Evolutionary conservation across 1,140 invertebrate species (phyloP), one percentile per base, ranked within the genome.

Genomic region (Thalassaphorura encarpata): DNA sequence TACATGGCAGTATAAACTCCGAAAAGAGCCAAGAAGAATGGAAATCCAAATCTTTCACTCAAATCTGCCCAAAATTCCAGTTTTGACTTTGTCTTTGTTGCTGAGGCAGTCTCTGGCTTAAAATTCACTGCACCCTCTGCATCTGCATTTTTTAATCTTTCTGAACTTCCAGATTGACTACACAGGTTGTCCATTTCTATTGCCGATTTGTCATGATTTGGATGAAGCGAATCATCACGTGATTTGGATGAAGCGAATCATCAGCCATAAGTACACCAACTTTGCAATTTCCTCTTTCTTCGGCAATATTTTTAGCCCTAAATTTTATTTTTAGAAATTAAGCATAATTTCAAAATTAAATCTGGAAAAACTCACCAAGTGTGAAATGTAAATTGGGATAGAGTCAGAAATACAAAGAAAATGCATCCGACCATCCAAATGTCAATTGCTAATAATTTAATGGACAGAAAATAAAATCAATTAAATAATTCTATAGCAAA

Each of bases 371-470:
- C 24, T 24, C 28, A 47, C 45, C 45, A 47, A 11, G 24, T 26
- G 11, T 26, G 6, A 26, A 47, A 47, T 5, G 45, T 47, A 27
- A 47, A 47, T 47, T 47, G 21, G 6, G 28, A 4, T 4, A 47
- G 18, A 6, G 24, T 21, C 5, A 47, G 8, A 26, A 47, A 47
- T 15, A 47, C 45, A 26, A 5, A 8, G 26, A 47, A 24, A 27
- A 47, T 47, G 45, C 45, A 47, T 5, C 45, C 45, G 8, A 19
- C 45, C 45, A 47, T 47, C 62, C 56, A 58, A n/a, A 19, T 47
- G 18, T 58, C 56, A 2, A 58, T 24, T 16, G 51, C 56, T 36
- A n/a, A n/a, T n/a, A n/a, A n/a, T n/a, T n/a, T n/a, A n/a, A n/a
- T n/a, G n/a, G n/a, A n/a, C n/a, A n/a, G n/a, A n/a, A n/a, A n/a